These are phyloP conservation scores for Zaprionus africanus DNA, from an alignment of 1,140 invertebrate genomes.

Conservation along the genomic window DNA sequence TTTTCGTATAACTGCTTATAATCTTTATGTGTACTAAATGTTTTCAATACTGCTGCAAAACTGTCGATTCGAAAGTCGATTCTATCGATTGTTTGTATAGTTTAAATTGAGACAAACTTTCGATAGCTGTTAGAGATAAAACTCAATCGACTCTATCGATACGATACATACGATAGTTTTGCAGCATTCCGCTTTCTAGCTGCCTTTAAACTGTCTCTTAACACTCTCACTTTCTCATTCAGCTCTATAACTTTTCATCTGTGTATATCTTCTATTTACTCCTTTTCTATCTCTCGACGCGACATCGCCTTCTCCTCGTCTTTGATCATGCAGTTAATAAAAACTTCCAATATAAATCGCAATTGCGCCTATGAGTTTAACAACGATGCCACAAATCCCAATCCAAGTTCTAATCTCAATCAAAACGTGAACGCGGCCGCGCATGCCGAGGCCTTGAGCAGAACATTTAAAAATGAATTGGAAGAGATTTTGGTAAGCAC, in stretches of 20 bases:
- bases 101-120: background rate
- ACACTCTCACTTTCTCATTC: slow-evolving; percentile 5
- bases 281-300: slow-evolving; percentile 15
- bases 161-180: background rate
- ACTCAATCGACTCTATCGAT: background rate
- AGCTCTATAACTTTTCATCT: slow-evolving; percentile 54
- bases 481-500: slow-evolving; percentile 79
- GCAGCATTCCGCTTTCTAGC: background rate
- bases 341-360: slow-evolving; percentile 79
- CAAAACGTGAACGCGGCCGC: slow-evolving; percentile 71
- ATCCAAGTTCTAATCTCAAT: slow-evolving; percentile 71
- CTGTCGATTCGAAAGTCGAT: background rate
- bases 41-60: background rate
- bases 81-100: background rate
- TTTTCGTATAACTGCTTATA: background rate
- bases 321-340: slow-evolving; percentile 70
- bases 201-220: background rate
- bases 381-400: slow-evolving; percentile 74
- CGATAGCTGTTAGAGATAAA: background rate
- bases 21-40: background rate
- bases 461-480: slow-evolving; percentile 81
- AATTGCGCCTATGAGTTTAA: slow-evolving; percentile 80
- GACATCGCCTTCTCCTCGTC: slow-evolving; percentile 3
- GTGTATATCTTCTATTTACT: slow-evolving; percentile 51
- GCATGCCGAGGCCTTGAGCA: slow-evolving; percentile 74